Base-by-base conservation (phyloP, 2,113 vertebrate genomes). In the Brevimyrus niger region DNA sequence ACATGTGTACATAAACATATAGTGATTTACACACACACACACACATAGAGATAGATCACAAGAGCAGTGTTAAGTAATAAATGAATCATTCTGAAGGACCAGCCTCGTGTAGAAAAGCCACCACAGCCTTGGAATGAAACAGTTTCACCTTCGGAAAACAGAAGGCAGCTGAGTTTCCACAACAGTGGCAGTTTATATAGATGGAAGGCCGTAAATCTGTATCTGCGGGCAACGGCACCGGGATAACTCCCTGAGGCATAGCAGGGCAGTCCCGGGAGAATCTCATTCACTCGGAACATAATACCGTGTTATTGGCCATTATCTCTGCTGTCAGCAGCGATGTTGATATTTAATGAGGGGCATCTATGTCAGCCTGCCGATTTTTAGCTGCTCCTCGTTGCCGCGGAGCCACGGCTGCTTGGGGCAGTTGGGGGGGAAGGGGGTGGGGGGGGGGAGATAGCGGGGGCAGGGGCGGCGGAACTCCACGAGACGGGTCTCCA, bases 231-330 rank as follows among this genome's bases (percentile, higher is more conserved):
- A 91, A 89, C 92, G 94, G 93, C 92, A 94, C 94, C 94, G 94
- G 95, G 94, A 94, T 94, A 94, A 95, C 96, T 96, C 93, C 92
- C 90, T 94, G 92, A 94, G 95, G 93, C 95, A 92, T 94, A 95
- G 96, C 94, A 95, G 96, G 93, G 7, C 93, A 89, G 95, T 95
- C 95, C 96, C 96, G 92, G 93, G 96, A 96, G 96, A 95, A 95
- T 96, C 97, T 97, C 97, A 97, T 95, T 97, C 97, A 95, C 95
- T 95, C 87, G 90, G 95, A 97, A 95, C 96, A 96, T 95, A 95
- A 96, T 96, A 94, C 94, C 90, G 94, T 95, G 96, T 97, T 97
- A 98, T 97, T 97, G 97, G 96, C 97, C 96, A 97, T 98, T 98
- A 98, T 97, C 97, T 97, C 94, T 96, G 93, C 96, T 97, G 94